Percentiles rank a stretch among this genome's conserved stretches.
Conservation (phyloP, 2,888 invertebrate species). For the Epiblema foenella region DNA sequence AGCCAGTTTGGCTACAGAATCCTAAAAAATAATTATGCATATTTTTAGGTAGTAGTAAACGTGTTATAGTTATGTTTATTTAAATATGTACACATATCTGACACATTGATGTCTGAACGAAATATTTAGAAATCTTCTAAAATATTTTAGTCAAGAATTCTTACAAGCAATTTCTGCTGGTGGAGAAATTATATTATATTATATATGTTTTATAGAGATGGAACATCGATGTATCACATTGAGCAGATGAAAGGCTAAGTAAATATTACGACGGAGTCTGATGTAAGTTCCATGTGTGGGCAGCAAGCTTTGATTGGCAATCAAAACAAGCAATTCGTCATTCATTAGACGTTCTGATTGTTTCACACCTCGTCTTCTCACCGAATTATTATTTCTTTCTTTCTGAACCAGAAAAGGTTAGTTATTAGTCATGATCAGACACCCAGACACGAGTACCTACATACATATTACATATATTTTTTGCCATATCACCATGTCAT, state of each 20-base stretch:
- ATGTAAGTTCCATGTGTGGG: constrained; percentile 4
- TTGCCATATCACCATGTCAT: neutral
- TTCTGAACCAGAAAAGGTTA: neutral
- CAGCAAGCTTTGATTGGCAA: constrained; percentile 1
- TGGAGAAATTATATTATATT: neutral
- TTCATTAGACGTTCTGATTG: constrained; percentile 10
- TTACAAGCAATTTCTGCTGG: neutral
- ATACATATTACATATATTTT: neutral
- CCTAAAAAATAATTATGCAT: neutral
- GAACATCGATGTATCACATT: neutral
- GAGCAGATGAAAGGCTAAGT: neutral
- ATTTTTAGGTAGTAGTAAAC: neutral
- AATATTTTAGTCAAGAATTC: neutral
- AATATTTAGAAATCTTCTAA: neutral
- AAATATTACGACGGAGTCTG: neutral
- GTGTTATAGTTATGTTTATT: too few species aligned
- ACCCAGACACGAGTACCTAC: neutral
- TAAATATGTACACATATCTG: neutral
- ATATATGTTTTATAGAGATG: neutral
- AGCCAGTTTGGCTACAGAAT: neutral
- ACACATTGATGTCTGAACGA: too few species aligned
- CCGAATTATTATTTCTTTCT: neutral
- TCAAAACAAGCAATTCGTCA: constrained; percentile 24
- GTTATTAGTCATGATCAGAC: neutral
- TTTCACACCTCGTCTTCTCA: neutral